Percentiles rank a stretch among this genome's conserved stretches.
Evolutionary conservation across 2,113 vertebrate genomes (phyloP).

Genomic region (Chlorocebus sabaeus): DNA sequence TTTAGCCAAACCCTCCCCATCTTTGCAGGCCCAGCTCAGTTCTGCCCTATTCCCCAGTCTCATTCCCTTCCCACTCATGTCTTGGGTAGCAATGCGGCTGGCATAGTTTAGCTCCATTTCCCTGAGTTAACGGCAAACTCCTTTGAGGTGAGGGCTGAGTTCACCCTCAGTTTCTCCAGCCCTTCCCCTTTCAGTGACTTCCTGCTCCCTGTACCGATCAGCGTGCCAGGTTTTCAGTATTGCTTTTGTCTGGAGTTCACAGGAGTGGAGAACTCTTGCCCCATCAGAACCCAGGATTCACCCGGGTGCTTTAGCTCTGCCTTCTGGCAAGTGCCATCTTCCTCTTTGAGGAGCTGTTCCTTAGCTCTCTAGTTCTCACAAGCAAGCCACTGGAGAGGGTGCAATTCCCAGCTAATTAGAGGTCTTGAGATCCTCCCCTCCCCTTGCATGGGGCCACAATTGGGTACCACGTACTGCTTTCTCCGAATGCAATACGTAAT

Average conservation of each 20-base stretch:
- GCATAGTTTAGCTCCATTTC: rapidly evolving
- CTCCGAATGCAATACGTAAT: rapidly evolving
- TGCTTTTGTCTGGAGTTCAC: not conserved
- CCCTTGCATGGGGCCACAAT: rapidly evolving
- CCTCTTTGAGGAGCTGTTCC: not conserved
- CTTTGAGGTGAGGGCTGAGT: not conserved
- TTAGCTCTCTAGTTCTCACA: not conserved
- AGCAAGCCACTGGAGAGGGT: not conserved
- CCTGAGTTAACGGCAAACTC: rapidly evolving
- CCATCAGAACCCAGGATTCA: not conserved
- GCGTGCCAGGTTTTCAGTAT: rapidly evolving
- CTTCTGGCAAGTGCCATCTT: not conserved
- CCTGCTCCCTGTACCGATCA: rapidly evolving
- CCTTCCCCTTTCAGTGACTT: rapidly evolving
- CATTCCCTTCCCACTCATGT: not conserved
- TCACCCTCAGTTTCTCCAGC: not conserved
- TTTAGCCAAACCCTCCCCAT: not conserved
- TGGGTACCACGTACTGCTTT: too few species aligned
- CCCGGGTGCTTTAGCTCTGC: not conserved
- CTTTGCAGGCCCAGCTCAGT: rapidly evolving
- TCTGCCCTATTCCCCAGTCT: rapidly evolving
- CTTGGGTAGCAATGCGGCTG: rapidly evolving
- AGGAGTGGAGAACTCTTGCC: not conserved
- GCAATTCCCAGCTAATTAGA: not conserved
- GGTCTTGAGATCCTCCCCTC: not conserved